Evolutionary conservation across 2,113 vertebrate species (phyloP), one percentile per base, ranked within the genome.

Genomic region (Garra rufa): DNA sequence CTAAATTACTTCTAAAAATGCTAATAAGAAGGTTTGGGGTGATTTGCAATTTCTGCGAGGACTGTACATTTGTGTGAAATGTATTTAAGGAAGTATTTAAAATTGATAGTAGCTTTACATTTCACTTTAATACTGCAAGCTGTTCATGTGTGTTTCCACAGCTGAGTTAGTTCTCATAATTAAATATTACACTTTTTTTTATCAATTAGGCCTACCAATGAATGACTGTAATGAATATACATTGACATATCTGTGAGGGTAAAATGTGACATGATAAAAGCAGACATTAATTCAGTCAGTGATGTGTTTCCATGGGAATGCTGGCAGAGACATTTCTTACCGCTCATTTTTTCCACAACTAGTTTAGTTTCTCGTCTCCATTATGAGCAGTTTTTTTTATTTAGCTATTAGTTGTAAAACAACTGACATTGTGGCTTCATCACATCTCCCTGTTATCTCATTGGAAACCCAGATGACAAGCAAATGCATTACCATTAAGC

Each of bases 211-310:
- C n/a, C n/a, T n/a, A 14, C n/a, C 41, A 73, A 41, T 15, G 14
- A 84, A 34, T 17, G 69, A 14, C 21, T 76, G 67, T 50, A 55
- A 17, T 70, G 48, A 87, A 76, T n/a, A 76, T 34, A 63, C 24
- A 76, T n/a, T 76, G 75, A 46, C 8, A 15, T 77, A 24, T 41
- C 19, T 41, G 6, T 79, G 13, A 44, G 24, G 17, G 15, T 46
- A 76, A 71, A 44, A 70, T 71, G 48, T 59, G 80, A 69, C 38
- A 76, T 81, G 55, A 81, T 83, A 76, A 84, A 87, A 28, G 59
- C 75, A 75, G 50, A 55, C 67, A 81, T 87, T 81, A 71, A 30
- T 69, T 48, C 70, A 71, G 71, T 87, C 70, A 79, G 82, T 43
- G 77, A 26, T 76, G 77, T 76, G 77, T 59, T 81, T 79, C 83